Conservation (phyloP, 2,888 invertebrate species). For the Drosophila putrida region DNA sequence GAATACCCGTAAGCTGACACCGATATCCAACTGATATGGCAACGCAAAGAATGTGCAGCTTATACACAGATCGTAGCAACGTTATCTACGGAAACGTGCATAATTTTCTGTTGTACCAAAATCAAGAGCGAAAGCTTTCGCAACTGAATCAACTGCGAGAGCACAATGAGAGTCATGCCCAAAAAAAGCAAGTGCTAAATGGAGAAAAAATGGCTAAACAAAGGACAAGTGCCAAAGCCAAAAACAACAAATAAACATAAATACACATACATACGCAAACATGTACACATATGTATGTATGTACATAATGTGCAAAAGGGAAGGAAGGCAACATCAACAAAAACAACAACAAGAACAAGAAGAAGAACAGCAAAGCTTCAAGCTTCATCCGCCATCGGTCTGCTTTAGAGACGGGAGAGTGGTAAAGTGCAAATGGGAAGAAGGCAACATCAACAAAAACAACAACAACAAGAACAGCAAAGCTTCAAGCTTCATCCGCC, state of each 20-base stretch:
- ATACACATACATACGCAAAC: constrained; percentile 10
- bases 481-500: too few relatives aligned
- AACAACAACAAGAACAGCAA: too few relatives aligned
- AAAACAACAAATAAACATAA: constrained; percentile 43
- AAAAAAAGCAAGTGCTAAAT: constrained; percentile 33
- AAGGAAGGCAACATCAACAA: constrained; percentile 13
- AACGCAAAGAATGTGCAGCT: constrained; percentile 54
- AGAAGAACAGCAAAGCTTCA: constrained; percentile 49
- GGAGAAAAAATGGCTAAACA: constrained; percentile 42
- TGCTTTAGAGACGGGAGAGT: constrained; percentile 31
- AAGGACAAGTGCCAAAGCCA: constrained; percentile 53
- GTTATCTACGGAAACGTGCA: constrained; percentile 65
- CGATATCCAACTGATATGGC: constrained; percentile 48
- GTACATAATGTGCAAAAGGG: constrained; percentile 11
- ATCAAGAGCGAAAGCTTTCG: constrained; percentile 50
- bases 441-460: too few relatives aligned
- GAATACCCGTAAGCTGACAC: constrained; percentile 24
- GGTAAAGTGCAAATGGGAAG: constrained; percentile 43
- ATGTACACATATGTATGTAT: constrained; percentile 11
- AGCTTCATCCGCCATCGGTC: constrained; percentile 46
- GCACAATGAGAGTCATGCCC: background rate
- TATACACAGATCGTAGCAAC: constrained; percentile 37
- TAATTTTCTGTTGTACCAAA: constrained; percentile 12
- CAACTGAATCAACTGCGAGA: constrained; percentile 16
- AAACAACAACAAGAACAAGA: constrained; percentile 22